Evolutionary conservation across 30 jellyfish, hydroid and myxozoan genomes (phyloP).

Genomic region (Turritopsis dohrnii): DNA sequence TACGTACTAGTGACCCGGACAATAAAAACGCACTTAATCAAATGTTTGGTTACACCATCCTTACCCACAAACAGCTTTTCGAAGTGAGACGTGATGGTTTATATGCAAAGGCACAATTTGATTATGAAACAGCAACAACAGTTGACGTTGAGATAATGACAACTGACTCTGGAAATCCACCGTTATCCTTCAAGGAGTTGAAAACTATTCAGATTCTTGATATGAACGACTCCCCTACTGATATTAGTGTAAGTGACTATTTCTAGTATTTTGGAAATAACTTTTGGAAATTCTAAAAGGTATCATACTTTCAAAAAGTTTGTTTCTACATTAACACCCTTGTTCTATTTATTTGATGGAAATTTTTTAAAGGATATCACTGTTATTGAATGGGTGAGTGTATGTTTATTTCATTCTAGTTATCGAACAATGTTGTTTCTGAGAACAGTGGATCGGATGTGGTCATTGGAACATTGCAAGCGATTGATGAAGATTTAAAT

Average conservation of each 20-base stretch:
- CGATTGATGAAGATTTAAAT: constrained; percentile 46
- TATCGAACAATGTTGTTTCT: constrained; percentile 41
- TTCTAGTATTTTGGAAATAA: background rate
- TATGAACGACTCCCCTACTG: constrained; percentile 64
- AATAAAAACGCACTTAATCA: constrained; percentile 22
- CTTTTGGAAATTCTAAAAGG: background rate
- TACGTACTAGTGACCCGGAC: constrained; percentile 73
- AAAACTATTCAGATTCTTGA: constrained; percentile 39
- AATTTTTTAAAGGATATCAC: background rate
- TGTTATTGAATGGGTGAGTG: background rate
- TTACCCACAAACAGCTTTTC: constrained; percentile 26
- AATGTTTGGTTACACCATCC: constrained; percentile 46
- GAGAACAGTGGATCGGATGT: constrained; percentile 69
- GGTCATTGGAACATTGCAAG: constrained; percentile 47
- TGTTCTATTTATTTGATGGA: background rate
- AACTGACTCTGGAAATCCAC: constrained; percentile 66
- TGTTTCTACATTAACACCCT: background rate
- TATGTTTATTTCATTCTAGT: constrained; percentile 43
- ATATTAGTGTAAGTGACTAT: constrained; percentile 19
- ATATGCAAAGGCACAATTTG: constrained; percentile 15
- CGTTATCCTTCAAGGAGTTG: constrained; percentile 32
- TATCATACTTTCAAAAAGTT: background rate
- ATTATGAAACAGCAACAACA: constrained; percentile 48
- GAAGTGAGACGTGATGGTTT: constrained; percentile 9
- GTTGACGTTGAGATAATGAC: constrained; percentile 38